Percentiles rank a stretch among this genome's conserved stretches.
phyloP scores from a whole-genome alignment of 2,888 invertebrate species.

The Megaustenia siamemsis region DNA sequence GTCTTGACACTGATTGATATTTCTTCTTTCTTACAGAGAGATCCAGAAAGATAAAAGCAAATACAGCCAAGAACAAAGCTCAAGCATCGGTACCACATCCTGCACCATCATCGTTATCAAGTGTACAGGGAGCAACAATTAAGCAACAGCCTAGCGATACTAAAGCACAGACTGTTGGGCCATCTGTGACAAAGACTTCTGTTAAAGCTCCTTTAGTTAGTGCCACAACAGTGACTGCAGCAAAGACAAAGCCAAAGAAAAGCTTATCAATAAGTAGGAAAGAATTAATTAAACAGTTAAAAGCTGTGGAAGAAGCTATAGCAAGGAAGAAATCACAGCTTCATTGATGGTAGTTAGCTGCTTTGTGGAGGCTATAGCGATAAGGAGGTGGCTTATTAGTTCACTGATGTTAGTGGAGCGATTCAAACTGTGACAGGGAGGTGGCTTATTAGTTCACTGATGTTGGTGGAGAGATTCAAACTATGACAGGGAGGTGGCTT shows the following conservation, averaged over 20 bases:
- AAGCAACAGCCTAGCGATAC: slow-evolving; percentile 38
- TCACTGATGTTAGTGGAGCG: no score
- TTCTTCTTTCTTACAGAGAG: slow-evolving; percentile 52
- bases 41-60: slow-evolving; percentile 55
- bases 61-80: slow-evolving; percentile 51
- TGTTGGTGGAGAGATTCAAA: no score
- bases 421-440: no score
- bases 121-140: slow-evolving; percentile 28
- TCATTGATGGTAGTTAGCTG: slow-evolving; percentile 42
- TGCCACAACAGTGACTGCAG: slow-evolving; percentile 33
- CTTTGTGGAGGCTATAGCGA: no score
- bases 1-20: no score
- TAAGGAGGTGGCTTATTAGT: no score
- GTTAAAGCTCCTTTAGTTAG: slow-evolving; percentile 45
- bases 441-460: no score
- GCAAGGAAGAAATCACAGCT: slow-evolving; percentile 89
- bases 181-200: slow-evolving; percentile 40
- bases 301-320: slow-evolving; percentile 98
- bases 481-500: no score
- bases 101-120: slow-evolving; percentile 43
- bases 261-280: slow-evolving; percentile 91
- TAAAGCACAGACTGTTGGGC: slow-evolving; percentile 45
- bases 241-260: slow-evolving; percentile 76
- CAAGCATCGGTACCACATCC: slow-evolving; percentile 37
- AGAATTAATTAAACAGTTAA: slow-evolving; percentile 95